A percentile compares a stretch with the other conserved stretches of the same genome.
These are phyloP conservation scores for Platichthys flesus DNA, from an alignment of 2,113 vertebrate genomes.

Conservation along the genomic window DNA sequence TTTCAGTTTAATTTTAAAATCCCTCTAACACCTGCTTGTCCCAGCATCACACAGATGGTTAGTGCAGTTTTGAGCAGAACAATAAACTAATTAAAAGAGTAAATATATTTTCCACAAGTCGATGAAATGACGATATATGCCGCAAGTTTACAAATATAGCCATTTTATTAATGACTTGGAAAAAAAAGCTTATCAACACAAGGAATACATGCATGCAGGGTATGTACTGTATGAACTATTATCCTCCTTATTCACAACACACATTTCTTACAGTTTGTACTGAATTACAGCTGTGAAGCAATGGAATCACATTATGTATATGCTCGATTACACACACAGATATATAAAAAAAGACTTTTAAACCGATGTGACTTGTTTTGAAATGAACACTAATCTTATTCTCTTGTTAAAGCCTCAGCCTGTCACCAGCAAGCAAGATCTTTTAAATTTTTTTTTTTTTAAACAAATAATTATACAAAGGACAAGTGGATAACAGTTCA, in stretches of 20 bases:
- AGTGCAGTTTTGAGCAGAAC: too few relatives aligned
- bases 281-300: constrained; percentile 60
- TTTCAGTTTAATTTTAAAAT: background rate
- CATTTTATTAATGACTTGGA: constrained; percentile 86
- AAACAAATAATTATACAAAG: constrained; percentile 7
- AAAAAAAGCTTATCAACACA: constrained; percentile 80
- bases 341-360: constrained; percentile 5
- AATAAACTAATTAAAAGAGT: too few relatives aligned
- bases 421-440: constrained; percentile 35
- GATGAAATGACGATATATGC: background rate
- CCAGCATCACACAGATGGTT: background rate
- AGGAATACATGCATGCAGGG: constrained; percentile 82
- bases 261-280: constrained; percentile 63
- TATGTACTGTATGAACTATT: constrained; percentile 68
- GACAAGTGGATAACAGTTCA: constrained; percentile 4
- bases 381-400: constrained; percentile 24
- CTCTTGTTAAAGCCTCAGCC: background rate
- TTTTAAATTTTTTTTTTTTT: background rate
- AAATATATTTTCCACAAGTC: background rate
- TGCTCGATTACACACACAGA: constrained; percentile 24
- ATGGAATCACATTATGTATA: constrained; percentile 47
- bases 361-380: constrained; percentile 13
- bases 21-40: background rate
- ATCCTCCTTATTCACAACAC: constrained; percentile 75
- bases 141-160: constrained; percentile 82